These are phyloP conservation scores for Halcyon leucocephala DNA, from an alignment of 2,797 vertebrate genomes.

Conservation along the genomic window DNA sequence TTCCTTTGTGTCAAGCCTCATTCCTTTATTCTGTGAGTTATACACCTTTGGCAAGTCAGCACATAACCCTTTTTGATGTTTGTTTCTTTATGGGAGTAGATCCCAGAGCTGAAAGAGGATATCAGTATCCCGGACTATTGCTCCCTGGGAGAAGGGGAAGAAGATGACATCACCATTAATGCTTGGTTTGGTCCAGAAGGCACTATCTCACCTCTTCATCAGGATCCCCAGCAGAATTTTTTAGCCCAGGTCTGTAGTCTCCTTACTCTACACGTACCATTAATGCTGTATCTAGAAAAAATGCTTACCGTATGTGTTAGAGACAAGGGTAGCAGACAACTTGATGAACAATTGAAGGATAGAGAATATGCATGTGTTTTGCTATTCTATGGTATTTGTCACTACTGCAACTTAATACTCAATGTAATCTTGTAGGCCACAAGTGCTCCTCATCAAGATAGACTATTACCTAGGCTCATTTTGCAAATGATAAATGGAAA, in stretches of 20 bases:
- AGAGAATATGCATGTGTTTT: neutral
- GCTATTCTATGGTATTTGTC: neutral
- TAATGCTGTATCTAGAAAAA: neutral
- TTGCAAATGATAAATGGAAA: neutral
- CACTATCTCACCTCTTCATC: conserved; percentile 95
- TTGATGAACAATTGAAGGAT: neutral
- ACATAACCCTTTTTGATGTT: neutral
- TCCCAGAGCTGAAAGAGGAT: conserved; percentile 93
- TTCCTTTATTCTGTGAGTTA: neutral
- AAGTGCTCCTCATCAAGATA: neutral
- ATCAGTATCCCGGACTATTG: conserved; percentile 96
- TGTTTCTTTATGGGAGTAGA: conserved; percentile 72
- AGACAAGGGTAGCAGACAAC: neutral
- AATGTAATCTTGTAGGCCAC: neutral
- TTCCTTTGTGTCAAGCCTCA: neutral
- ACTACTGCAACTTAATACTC: neutral
- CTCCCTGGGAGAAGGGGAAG: conserved; percentile 90
- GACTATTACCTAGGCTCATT: neutral
- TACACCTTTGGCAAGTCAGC: neutral
- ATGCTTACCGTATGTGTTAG: neutral
- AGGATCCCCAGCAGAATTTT: conserved; percentile 97
- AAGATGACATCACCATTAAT: conserved; percentile 93
- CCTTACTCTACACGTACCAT: neutral
- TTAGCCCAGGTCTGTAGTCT: conserved; percentile 86
- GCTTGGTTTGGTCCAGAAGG: conserved; percentile 95